These are phyloP conservation scores for Candidula unifasciata DNA, from an alignment of 2,888 invertebrate genomes.

Conservation along the genomic window DNA sequence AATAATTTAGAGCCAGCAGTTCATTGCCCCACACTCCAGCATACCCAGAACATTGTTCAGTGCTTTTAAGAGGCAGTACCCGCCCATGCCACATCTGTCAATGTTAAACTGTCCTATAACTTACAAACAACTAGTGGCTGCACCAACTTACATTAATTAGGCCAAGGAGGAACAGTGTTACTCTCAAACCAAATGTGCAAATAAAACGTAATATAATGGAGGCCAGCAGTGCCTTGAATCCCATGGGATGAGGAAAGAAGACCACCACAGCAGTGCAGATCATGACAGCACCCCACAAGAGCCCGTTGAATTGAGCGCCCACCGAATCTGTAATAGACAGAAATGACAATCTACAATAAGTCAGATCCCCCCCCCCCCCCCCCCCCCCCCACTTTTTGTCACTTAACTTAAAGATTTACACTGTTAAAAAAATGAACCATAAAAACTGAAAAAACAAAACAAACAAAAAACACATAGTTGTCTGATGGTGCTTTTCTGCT, in stretches of 20 bases:
- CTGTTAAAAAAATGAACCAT: too few relatives aligned
- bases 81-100: background rate
- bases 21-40: too few relatives aligned
- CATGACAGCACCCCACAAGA: constrained; percentile 83
- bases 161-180: constrained; percentile 91
- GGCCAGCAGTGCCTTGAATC: constrained; percentile 77
- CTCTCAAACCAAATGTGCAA: constrained; percentile 94
- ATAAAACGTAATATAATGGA: constrained; percentile 90
- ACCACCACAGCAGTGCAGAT: constrained; percentile 76
- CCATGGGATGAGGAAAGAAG: constrained; percentile 72
- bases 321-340: constrained; percentile 80
- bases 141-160: constrained; percentile 86
- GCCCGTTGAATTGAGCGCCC: constrained; percentile 88
- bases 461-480: too few relatives aligned
- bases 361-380: too few relatives aligned
- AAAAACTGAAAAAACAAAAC: too few relatives aligned
- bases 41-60: too few relatives aligned
- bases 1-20: too few relatives aligned
- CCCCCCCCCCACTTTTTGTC: too few relatives aligned
- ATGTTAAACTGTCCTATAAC: background rate
- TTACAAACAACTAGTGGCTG: background rate
- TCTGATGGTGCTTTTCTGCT: too few relatives aligned
- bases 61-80: too few relatives aligned
- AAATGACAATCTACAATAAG: background rate
- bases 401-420: too few relatives aligned